Percentiles rank a stretch among this genome's conserved stretches.
Evolutionary conservation across 2,797 vertebrate genomes (phyloP).

Genomic region (Cynodonichthys magdalenae): DNA sequence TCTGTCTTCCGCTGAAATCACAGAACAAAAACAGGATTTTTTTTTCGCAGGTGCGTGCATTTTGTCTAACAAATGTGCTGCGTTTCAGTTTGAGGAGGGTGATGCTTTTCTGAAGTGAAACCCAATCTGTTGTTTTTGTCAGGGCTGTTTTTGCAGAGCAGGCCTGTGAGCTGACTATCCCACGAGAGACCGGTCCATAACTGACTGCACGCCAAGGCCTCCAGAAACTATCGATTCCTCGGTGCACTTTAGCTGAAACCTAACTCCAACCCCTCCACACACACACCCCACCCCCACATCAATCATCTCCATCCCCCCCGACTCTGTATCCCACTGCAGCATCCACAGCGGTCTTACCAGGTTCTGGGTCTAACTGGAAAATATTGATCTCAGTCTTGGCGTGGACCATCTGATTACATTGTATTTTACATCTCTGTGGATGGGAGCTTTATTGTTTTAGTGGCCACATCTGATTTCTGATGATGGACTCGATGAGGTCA

Average conservation of each 20-base stretch:
- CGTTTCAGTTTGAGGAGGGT: conserved; percentile 31
- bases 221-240: conserved; percentile 70
- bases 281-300: conserved; percentile 62
- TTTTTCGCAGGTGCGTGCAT: conserved; percentile 14
- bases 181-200: conserved; percentile 50
- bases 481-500: conserved; percentile 73
- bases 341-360: conserved; percentile 57
- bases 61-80: conserved; percentile 12
- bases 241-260: conserved; percentile 79
- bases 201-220: conserved; percentile 52
- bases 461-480: conserved; percentile 72
- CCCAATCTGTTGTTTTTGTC: conserved; percentile 59
- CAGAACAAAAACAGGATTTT: not conserved
- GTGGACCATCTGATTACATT: conserved; percentile 68
- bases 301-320: conserved; percentile 39
- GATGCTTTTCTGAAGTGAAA: conserved; percentile 60
- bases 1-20: no score
- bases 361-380: conserved; percentile 67
- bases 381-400: conserved; percentile 73
- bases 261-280: conserved; percentile 56
- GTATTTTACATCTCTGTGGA: conserved; percentile 72
- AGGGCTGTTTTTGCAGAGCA: conserved; percentile 13
- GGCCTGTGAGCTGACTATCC: conserved; percentile 39
- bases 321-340: conserved; percentile 51
- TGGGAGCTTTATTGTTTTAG: conserved; percentile 75